phyloP scores from a whole-genome alignment of 2,888 invertebrate genomes.

The Hypomecis atomaria region DNA sequence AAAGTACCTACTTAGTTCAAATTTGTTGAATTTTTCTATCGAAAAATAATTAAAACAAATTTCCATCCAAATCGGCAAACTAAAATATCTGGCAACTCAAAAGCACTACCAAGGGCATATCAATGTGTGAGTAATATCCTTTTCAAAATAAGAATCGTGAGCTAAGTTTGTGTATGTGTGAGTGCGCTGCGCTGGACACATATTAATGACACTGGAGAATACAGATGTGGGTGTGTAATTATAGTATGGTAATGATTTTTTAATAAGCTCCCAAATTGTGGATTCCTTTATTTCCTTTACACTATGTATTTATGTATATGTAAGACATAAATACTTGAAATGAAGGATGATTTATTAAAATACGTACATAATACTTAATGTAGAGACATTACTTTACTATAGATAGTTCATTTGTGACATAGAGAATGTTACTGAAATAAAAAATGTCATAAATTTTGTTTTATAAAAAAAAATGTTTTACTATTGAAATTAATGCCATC shows the following conservation, averaged over 20 bases:
- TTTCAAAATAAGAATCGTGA: constrained; percentile 55
- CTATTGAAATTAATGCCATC: constrained; percentile 18
- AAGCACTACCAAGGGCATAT: constrained; percentile 45
- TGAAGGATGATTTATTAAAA: not conserved
- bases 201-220: constrained; percentile 78
- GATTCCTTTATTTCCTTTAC: constrained; percentile 36
- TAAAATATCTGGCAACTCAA: constrained; percentile 59
- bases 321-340: no score
- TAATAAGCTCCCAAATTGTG: constrained; percentile 70
- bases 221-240: constrained; percentile 78
- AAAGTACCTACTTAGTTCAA: not conserved
- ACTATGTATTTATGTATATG: no score
- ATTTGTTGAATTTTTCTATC: not conserved
- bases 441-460: no score
- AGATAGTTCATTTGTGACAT: no score
- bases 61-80: constrained; percentile 19
- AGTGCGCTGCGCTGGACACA: constrained; percentile 65
- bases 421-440: no score
- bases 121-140: constrained; percentile 57
- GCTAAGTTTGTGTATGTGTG: constrained; percentile 49
- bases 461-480: no score
- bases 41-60: constrained; percentile 7
- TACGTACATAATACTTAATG: not conserved
- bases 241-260: constrained; percentile 79
- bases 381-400: no score